Evolutionary conservation across 1,140 invertebrate genomes (phyloP), one percentile per base, ranked within the genome.

Genomic region (Aphelinus certus): DNA sequence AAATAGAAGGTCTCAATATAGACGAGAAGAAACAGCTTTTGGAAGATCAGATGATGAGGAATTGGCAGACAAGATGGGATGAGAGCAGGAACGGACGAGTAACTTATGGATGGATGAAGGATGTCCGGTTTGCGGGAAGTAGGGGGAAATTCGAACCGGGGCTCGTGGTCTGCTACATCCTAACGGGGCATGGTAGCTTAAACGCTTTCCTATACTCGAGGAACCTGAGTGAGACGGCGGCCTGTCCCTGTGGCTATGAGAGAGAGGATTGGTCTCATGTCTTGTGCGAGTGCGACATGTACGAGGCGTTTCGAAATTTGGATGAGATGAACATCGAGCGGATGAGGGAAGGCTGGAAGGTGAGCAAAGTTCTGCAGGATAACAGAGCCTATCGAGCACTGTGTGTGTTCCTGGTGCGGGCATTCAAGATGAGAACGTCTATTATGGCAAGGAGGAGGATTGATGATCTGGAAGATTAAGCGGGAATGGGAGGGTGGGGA

Each of bases 191-290:
- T 10, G 55, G 61, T 5, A 64, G 7, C 42, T 46, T 63, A 1
- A 64, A 64, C 42, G 51, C 47, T 48, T 64, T 26, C 7, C 48
- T 64, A 10, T 48, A 9, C 7, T 2, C 10, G 0, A 64, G 66
- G 9, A 58, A 45, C 4, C 46, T 69, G 3, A 5, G 2, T n/a
- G 66, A 48, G n/a, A 47, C 43, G 6, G 45, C 66, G 3, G 55
- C 2, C 3, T 69, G 55, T 58, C 5, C 58, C 55, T 69, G 66
- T 56, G 43, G 53, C 0, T 3, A 3, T 55, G 65, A 1, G 9
- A 5, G 10, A 45, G 65, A 67, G 7, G 46, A 58, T 2, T 69
- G 66, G 66, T 0, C 48, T 55, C 66, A 69, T 58, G 53, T 69
- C 1, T 7, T 58, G 66, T 60, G 66, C 58, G 53, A 57, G 3